Conservation (phyloP, 2,797 vertebrate genomes). For the Syngnathus rostellatus region DNA sequence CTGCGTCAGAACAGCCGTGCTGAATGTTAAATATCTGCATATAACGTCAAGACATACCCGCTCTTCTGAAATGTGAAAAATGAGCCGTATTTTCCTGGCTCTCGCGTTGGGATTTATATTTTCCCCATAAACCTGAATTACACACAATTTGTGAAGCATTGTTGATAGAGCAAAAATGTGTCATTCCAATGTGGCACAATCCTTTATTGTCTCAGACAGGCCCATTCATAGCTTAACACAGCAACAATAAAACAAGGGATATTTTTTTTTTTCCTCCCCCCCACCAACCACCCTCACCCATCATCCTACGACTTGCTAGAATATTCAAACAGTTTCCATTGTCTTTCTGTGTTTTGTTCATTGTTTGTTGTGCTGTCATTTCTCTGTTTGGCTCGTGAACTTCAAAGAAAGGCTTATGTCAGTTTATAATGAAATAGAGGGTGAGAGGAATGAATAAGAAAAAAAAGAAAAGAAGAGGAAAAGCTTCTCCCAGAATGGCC, state of each 20-base stretch:
- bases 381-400: constrained; percentile 59
- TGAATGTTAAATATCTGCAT: constrained; percentile 7
- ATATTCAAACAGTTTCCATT: constrained; percentile 65
- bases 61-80: constrained; percentile 41
- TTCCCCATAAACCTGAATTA: constrained; percentile 43
- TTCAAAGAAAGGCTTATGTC: constrained; percentile 67
- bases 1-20: neutral
- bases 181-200: constrained; percentile 57
- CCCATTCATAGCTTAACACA: constrained; percentile 62
- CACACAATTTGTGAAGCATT: constrained; percentile 52
- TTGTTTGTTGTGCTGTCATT: constrained; percentile 70
- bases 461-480: constrained; percentile 6
- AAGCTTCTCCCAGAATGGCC: constrained; percentile 40
- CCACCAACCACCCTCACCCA: constrained; percentile 37
- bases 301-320: constrained; percentile 55
- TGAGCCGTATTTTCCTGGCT: constrained; percentile 31
- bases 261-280: constrained; percentile 12
- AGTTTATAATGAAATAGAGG: constrained; percentile 60
- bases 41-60: constrained; percentile 8
- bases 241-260: constrained; percentile 64
- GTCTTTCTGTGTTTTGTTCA: constrained; percentile 65
- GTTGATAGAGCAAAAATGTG: constrained; percentile 51
- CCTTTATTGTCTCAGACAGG: constrained; percentile 62
- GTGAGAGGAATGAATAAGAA: constrained; percentile 20
- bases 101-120: constrained; percentile 44